Conservation (phyloP, 1,140 invertebrate genomes). For the Drosophila bocqueti region DNA sequence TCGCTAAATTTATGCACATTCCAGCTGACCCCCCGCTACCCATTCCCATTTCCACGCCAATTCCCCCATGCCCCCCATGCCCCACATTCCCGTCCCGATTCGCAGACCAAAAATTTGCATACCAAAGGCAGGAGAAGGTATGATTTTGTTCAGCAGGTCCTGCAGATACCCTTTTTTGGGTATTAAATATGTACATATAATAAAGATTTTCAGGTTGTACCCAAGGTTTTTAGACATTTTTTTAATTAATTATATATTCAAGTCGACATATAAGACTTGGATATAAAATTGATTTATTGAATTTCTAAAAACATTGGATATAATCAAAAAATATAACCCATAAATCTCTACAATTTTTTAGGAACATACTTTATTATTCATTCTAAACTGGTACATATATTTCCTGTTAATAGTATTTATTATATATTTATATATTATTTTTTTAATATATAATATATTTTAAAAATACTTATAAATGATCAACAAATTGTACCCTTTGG, state of each 20-base stretch:
- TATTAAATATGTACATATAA: neutral
- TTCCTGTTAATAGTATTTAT: too few relatives aligned
- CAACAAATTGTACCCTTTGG: neutral
- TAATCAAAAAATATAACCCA: neutral
- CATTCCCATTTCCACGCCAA: constrained; percentile 6
- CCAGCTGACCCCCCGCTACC: constrained; percentile 36
- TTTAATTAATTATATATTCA: too few relatives aligned
- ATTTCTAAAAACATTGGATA: neutral
- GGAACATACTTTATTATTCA: too few relatives aligned
- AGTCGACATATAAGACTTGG: too few relatives aligned
- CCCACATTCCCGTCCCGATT: too few relatives aligned
- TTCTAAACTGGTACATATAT: too few relatives aligned
- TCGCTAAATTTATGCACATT: constrained; percentile 84
- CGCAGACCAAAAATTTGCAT: constrained; percentile 69
- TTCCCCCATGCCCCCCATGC: too few relatives aligned
- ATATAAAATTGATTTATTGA: too few relatives aligned
- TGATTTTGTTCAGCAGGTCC: neutral
- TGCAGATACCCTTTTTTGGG: neutral
- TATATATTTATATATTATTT: neutral
- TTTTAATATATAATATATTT: neutral
- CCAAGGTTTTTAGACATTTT: too few relatives aligned
- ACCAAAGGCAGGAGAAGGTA: constrained; percentile 21
- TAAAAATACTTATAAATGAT: neutral
- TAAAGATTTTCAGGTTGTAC: neutral
- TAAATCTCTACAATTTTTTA: too few relatives aligned